Evolutionary conservation across 2,888 invertebrate genomes (phyloP), one percentile per base, ranked within the genome.

Genomic region (Lasioglossum lativentre): DNA sequence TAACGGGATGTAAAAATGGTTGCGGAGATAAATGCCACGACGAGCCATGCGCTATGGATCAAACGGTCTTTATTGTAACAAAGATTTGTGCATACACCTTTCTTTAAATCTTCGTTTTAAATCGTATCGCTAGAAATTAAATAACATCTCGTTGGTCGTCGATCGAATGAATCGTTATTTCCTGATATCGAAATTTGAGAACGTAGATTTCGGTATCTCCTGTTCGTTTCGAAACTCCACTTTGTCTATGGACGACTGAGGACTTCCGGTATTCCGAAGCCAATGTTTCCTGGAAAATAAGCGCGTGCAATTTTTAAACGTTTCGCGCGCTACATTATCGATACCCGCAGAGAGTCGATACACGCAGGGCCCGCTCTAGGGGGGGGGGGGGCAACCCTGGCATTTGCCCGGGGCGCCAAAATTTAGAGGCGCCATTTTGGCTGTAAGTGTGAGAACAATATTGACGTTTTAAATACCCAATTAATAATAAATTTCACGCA

Each of bases 251-350:
- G 95, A 95, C 72, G 97, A 97, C 88, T 96, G 96, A 0, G 98
- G 98, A 94, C 98, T 98, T 68, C 98, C 98, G 8, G 96, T 97
- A 47, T 95, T 96, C 91, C 96, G 96, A 77, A 98, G 95, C 97
- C 97, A 97, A 14, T 94, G 89, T 93, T 96, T 96, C 96, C 96
- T 96, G 83, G 16, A 91, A 88, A 38, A 72, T 75, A 59, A 72
- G 6, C 12, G 23, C 8, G 19, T 10, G 23, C 23, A 4, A 1
- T 30, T 6, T 68, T 68, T 10, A 34, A 68, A 10, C 3, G 63
- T 30, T 63, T 30, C 30, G 63, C 30, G 2, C 30, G 63, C 30
- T 63, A 14, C 19, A 71, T 68, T 68, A 42, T 72, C 34, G 59
- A 77, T 40, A 23, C 30, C 59, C 16, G 34, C n/a, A n/a, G n/a